Percentiles rank a stretch among this genome's conserved stretches.
Conservation (phyloP, 2,888 invertebrate species). For the Allolobophora icterica region DNA sequence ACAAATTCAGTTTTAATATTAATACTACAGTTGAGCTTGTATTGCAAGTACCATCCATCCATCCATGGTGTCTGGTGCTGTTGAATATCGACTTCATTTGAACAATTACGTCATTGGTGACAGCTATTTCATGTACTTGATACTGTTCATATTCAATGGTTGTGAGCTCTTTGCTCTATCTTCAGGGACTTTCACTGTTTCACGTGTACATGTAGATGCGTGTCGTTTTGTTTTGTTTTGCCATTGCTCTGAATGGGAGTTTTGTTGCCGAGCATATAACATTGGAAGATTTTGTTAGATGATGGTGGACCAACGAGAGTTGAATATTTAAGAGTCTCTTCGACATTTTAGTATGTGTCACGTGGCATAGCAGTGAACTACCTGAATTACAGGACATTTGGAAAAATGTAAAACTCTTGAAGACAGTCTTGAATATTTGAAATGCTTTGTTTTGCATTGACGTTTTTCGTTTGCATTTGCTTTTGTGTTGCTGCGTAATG, state of each 20-base stretch:
- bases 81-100: not conserved
- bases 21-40: not conserved
- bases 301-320: not conserved
- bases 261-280: not conserved
- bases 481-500: not conserved
- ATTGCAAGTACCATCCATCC: not conserved
- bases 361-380: not conserved
- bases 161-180: not conserved
- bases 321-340: not conserved
- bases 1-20: not conserved
- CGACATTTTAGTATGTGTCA: not conserved
- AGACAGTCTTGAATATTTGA: not conserved
- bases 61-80: not conserved
- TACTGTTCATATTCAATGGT: conserved; percentile 17
- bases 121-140: not conserved
- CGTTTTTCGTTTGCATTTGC: not conserved
- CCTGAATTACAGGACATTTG: not conserved
- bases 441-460: not conserved
- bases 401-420: not conserved
- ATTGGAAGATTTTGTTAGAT: not conserved
- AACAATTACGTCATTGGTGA: not conserved
- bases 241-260: not conserved
- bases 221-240: not conserved
- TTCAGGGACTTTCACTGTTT: conserved; percentile 8
- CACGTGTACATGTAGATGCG: not conserved